A percentile compares a stretch with the other conserved stretches of the same genome.
Conservation (phyloP, 2,113 vertebrate genomes). For the Zosterops lateralis region DNA sequence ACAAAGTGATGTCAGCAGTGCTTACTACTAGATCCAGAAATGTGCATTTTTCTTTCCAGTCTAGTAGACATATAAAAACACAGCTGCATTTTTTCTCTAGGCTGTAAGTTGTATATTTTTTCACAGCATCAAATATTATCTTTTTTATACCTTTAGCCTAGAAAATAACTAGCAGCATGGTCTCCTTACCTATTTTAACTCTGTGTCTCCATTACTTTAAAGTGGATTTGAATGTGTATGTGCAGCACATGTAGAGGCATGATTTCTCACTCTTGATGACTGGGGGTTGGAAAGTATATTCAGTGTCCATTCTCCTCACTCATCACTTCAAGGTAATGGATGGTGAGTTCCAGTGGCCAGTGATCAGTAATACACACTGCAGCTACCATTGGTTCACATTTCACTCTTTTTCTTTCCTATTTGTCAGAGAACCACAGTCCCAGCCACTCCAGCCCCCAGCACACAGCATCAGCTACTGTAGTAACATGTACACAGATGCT, state of each 20-base stretch:
- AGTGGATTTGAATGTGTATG: not conserved
- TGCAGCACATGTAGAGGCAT: not conserved
- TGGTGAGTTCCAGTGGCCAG: not conserved
- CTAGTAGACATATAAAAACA: not conserved
- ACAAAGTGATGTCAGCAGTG: not conserved
- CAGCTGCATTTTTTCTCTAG: not conserved
- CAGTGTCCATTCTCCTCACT: not conserved
- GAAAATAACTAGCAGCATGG: not conserved
- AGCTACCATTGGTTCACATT: not conserved
- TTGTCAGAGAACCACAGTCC: not conserved
- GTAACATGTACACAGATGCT: not conserved
- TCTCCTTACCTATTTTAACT: not conserved
- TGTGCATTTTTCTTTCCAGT: not conserved
- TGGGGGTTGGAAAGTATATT: not conserved
- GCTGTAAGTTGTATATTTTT: not conserved
- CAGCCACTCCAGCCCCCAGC: not conserved
- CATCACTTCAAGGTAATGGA: not conserved
- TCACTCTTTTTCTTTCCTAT: not conserved
- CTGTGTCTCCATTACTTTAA: not conserved
- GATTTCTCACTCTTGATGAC: not conserved
- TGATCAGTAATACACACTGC: rapidly evolving
- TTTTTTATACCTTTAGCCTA: not conserved
- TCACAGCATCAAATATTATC: not conserved
- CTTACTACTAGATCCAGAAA: not conserved
- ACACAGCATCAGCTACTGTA: not conserved